Evolutionary conservation across 1,140 invertebrate genomes (phyloP).

Genomic region (Drosophila malerkotliana): DNA sequence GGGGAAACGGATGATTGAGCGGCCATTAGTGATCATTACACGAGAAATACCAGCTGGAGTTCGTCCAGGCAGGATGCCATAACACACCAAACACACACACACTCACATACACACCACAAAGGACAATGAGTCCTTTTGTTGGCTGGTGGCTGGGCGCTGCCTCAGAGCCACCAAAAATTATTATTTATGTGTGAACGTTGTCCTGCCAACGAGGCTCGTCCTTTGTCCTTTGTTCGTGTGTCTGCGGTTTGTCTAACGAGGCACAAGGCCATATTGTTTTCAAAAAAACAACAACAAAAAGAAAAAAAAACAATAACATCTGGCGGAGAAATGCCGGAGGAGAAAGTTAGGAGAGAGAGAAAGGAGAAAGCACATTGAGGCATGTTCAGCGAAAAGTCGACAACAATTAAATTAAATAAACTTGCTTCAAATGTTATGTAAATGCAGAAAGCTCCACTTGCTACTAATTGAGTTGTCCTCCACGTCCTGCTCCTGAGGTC

Average conservation of each 20-base stretch:
- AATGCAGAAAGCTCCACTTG: conserved; percentile 53
- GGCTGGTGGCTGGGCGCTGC: neutral
- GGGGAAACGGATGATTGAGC: conserved; percentile 30
- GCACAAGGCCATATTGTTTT: conserved; percentile 60
- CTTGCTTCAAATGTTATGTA: conserved; percentile 74
- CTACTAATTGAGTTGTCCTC: conserved; percentile 70
- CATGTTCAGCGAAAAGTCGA: conserved; percentile 39
- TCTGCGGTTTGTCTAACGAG: conserved; percentile 66
- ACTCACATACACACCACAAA: conserved; percentile 5
- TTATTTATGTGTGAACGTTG: conserved; percentile 58
- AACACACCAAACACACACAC: neutral
- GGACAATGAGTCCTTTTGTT: conserved; percentile 28
- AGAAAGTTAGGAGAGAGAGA: neutral
- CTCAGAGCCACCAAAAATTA: conserved; percentile 51
- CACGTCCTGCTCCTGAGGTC: conserved; percentile 12
- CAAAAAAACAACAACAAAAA: conserved; percentile 40
- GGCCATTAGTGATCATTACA: conserved; percentile 52
- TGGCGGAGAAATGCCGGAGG: conserved; percentile 12
- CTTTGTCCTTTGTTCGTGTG: conserved; percentile 36
- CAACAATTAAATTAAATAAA: conserved; percentile 73
- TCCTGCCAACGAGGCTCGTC: conserved; percentile 24
- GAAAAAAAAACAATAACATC: conserved; percentile 38
- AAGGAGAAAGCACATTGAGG: conserved; percentile 17
- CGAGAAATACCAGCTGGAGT: conserved; percentile 14
- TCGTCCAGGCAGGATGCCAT: conserved; percentile 11